phyloP scores from a whole-genome alignment of 2,888 invertebrate genomes.

The Leucoma salicis region DNA sequence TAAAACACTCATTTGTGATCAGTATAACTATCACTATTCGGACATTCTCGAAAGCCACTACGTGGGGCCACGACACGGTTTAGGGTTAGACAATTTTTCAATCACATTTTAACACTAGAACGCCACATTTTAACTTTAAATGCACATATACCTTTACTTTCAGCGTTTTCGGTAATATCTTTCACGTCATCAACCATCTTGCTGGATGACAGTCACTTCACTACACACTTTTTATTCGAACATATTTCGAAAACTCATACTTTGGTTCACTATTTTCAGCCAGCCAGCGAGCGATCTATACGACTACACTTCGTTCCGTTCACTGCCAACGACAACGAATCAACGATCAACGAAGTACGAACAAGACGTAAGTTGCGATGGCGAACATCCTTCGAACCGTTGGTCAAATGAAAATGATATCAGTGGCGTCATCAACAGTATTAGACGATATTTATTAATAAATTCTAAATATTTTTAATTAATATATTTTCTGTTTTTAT shows the following conservation, averaged over 20 bases:
- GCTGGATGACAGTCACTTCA: conserved; percentile 79
- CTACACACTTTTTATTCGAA: conserved; percentile 80
- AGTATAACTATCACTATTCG: conserved; percentile 63
- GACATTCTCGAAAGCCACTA: conserved; percentile 77
- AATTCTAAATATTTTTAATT: not conserved
- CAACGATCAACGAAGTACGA: too few relatives aligned
- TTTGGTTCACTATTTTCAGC: conserved; percentile 81
- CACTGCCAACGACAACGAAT: conserved; percentile 69
- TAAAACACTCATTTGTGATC: conserved; percentile 69
- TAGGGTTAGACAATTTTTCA: conserved; percentile 76
- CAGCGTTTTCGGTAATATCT: conserved; percentile 79
- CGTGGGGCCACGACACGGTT: conserved; percentile 81
- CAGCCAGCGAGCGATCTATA: conserved; percentile 78
- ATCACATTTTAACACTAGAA: conserved; percentile 75
- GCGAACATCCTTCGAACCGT: conserved; percentile 44
- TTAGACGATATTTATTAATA: not conserved
- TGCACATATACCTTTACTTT: conserved; percentile 79
- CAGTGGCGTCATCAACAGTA: conserved; percentile 35
- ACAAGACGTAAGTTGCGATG: conserved; percentile 51
- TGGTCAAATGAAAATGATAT: conserved; percentile 38
- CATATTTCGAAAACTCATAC: conserved; percentile 81
- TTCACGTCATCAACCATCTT: conserved; percentile 82
- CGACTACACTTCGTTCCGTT: conserved; percentile 80
- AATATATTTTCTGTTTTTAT: not conserved
- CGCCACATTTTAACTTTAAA: conserved; percentile 70